Base-by-base conservation (phyloP, 2,797 vertebrate genomes). In the Scyliorhinus canicula region DNA sequence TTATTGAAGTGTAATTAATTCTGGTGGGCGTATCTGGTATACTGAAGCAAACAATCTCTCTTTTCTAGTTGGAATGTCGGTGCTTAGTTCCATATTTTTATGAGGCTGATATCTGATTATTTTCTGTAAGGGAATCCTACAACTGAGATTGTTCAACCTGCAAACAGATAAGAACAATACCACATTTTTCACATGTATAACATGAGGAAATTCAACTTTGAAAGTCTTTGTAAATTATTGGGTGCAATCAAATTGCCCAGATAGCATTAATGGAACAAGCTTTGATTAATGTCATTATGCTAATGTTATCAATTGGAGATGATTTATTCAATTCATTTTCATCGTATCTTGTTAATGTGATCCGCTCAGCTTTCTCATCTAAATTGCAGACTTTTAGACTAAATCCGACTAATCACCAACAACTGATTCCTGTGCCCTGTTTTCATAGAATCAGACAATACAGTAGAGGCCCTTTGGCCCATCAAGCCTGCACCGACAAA, bases 251-350 rank as follows among this genome's bases (percentile, higher is more conserved):
- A 19, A 91, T 91, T 91, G 57, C 40, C 88, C 60, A 44, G 60
- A 65, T 40, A 2, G 44, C 63, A 26, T 91, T 91, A 21, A 91
- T 65, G n/a, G 57, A 63, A 65, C 31, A 24, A 82, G 40, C 35
- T 57, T 35, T 90, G 86, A 55, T 90, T 90, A 90, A 60, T 90
- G 31, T 91, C n/a, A 65, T 44, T 44, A 63, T 91, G 57, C 88
- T 65, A 26, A 91, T 63, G 19, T 44, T 44, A 24, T 91, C 57
- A 91, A 91, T 91, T 91, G n/a, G 57, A 44, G 57, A 91, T 91
- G 57, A 65, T 14, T 91, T 35, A 60, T 55, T 60, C 52, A 35
- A n/a, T 90, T 63, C 35, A 3, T 91, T 91, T 63, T 24, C n/a
- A 60, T 40, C 5, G 44, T 19, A 26, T 21, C 21, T 91, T 65